Evolutionary conservation across 2,113 vertebrate species (phyloP).

Genomic region (Epinephelus lanceolatus): DNA sequence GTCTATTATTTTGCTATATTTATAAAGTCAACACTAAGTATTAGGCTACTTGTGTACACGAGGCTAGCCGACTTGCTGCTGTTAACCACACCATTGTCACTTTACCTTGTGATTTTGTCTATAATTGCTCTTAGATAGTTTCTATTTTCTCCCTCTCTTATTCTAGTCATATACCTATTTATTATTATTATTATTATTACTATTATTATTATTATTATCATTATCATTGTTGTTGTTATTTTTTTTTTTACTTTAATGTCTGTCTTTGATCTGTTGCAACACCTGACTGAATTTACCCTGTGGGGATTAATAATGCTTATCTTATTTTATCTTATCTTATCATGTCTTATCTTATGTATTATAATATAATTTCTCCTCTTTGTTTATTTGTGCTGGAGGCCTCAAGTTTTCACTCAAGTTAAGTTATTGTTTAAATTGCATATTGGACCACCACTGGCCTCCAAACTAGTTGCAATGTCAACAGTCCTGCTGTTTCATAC

Average conservation of each 20-base stretch:
- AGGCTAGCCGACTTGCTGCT: neutral
- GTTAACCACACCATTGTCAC: too few species aligned
- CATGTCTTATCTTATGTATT: too few species aligned
- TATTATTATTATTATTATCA: too few species aligned
- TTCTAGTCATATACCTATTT: neutral
- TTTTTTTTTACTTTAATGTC: too few species aligned
- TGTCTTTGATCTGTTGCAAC: too few species aligned
- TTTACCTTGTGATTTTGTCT: neutral
- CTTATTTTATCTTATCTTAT: too few species aligned
- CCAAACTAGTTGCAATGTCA: neutral
- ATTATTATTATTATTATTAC: neutral
- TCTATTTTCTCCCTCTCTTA: neutral
- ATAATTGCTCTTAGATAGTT: neutral
- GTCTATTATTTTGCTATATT: neutral
- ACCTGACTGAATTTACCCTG: too few species aligned
- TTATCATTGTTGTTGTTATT: too few species aligned
- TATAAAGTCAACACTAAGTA: neutral
- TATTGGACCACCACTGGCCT: neutral
- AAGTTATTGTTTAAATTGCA: neutral
- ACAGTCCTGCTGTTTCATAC: neutral
- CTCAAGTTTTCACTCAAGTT: too few species aligned
- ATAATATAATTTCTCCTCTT: too few species aligned
- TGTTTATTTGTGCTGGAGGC: too few species aligned
- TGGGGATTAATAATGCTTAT: too few species aligned
- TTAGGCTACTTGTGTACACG: neutral